These are phyloP conservation scores for Silurus lanzhouensis DNA, from an alignment of 2,797 vertebrate genomes.

Conservation along the genomic window DNA sequence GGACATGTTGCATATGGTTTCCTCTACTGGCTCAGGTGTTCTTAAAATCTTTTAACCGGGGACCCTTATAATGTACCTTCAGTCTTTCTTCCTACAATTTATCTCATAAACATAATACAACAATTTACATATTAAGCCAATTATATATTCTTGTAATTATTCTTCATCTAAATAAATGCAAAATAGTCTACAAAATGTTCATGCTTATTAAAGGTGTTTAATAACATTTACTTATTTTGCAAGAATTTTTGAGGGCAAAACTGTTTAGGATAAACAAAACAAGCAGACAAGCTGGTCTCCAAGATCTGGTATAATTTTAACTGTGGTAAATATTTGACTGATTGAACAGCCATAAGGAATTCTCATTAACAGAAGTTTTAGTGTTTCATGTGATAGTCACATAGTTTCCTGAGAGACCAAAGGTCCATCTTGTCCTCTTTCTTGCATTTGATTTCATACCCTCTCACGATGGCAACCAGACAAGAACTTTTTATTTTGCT, in stretches of 20 bases:
- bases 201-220: neutral
- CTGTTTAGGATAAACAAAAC: neutral
- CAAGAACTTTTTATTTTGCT: conserved; percentile 61
- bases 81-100: neutral
- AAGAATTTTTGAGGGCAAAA: neutral
- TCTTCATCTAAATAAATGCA: neutral
- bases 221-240: neutral
- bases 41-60: neutral
- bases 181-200: neutral
- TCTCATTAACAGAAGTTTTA: conserved; percentile 42
- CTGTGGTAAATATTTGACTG: conserved; percentile 52
- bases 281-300: neutral
- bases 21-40: neutral
- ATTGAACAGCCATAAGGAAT: conserved; percentile 18
- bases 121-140: neutral
- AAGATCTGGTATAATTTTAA: neutral
- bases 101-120: neutral
- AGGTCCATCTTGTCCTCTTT: conserved; percentile 60
- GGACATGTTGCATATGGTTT: neutral
- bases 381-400: conserved; percentile 67
- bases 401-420: conserved; percentile 60
- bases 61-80: neutral
- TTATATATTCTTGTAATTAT: neutral
- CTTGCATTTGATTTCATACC: conserved; percentile 54
- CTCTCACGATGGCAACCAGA: conserved; percentile 67